Base-by-base conservation (phyloP, 2,888 invertebrate species). In the Ichneumon xanthorius region DNA sequence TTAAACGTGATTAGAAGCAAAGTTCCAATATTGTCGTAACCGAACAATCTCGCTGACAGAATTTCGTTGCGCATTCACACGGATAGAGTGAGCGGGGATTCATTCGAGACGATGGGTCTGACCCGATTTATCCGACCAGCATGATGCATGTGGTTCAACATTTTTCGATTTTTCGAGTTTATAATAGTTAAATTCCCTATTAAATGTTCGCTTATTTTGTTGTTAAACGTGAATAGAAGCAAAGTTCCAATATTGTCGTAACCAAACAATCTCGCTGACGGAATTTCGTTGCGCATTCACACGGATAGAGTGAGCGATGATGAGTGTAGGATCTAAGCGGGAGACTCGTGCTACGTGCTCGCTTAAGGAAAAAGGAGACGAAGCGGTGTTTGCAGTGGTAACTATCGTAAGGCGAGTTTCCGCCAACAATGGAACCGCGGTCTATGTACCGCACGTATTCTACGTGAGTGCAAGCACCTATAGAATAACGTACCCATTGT, bases 391-490 rank as follows among this genome's bases (percentile, higher is more conserved):
- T 33, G 61, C 30, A 16, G 33, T 63, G 6, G 61, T 16, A 63
- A 63, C 61, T n/a, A 63, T 63, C 61, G 30, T 30, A 30, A 14
- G 16, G 26, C 33, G 30, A 26, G 30, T 26, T 30, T 30, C 33
- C 61, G 30, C 11, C 6, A 2, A 63, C 61, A 63, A 63, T 63
- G 61, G 61, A 63, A 33, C 5, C 30, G 33, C 33, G 30, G 16
- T 33, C 33, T 33, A 30, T 63, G 61, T 63, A n/a, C 33, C 16
- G 1, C 30, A 30, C 61, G 61, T 63, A 63, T 63, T 63, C 33
- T n/a, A 63, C 61, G 33, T 16, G 61, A 63, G 61, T 30, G 30
- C 61, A 63, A 30, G 30, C 33, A 30, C 61, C 61, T 14, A 63
- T 11, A 26, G 61, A 30, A 63, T 16, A 30, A 26, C 30, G 26